Evolutionary conservation across 2,888 invertebrate species (phyloP), one percentile per base, ranked within the genome.

Genomic region (Buathra laborator): DNA sequence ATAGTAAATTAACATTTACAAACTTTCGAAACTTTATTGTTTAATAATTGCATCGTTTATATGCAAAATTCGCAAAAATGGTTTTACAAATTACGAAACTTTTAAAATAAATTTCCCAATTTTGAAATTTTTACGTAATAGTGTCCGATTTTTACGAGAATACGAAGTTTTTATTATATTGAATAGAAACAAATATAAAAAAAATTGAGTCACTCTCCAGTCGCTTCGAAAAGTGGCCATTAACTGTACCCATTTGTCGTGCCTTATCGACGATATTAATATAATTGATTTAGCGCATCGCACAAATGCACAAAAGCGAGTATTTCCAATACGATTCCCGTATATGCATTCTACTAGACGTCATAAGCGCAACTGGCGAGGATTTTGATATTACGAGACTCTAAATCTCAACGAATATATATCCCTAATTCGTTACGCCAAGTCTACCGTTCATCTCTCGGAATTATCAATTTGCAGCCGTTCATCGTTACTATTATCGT

Each of bases 391-490:
- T 44, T 32, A 29, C 16, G 48, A 56, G 76, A 76, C 66, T 76
- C 19, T 48, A 43, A 24, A 74, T 84, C 77, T 37, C 37, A 5
- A 37, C 37, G 37, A 37, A 82, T 81, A 81, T 74, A 79, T 82
- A 78, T 29, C 6, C 56, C 77, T 74, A 66, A 85, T 83, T 72
- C 46, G 80, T 77, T 75, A 77, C 64, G 74, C 70, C 70, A 68
- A 80, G 62, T 70, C 78, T 78, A 51, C 68, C 67, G 77, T 81
- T 85, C 80, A 86, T 86, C 78, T 53, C 70, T 37, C 70, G 74
- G 64, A 81, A 87, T 88, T 88, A 89, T 86, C 86, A 87, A 87
- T 89, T 87, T 77, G 74, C 76, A 70, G 32, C 76, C 74, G 68
- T 46, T 87, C 85, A 86, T 87, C 83, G 86, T 80, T 59, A 62